Evolutionary conservation across 2,113 vertebrate species (phyloP), one percentile per base, ranked within the genome.

Genomic region (Cinclus cinclus): DNA sequence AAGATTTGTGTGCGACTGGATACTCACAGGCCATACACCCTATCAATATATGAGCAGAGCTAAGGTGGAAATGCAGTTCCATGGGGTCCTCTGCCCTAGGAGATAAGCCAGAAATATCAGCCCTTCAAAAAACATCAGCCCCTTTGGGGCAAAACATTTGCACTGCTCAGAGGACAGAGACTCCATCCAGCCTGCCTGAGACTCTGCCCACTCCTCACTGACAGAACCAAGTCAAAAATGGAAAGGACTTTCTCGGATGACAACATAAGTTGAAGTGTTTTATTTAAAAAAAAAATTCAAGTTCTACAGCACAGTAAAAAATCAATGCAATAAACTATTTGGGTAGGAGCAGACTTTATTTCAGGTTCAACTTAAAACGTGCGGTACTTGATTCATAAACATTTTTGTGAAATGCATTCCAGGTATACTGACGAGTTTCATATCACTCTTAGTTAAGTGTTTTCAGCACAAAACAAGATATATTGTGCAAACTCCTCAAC

Each of bases 1-100:
- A 6, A 27, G 80, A 59, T 63, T 33, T 70, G 37, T 25, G 31
- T 11, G 24, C 0, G 0, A 15, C 33, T 15, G 41, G 53, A 24
- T 33, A 33, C 60, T 47, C 16, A 9, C 53, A 67, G 37, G 35
- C 8, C 82, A 69, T 22, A 18, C 17, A 41, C 19, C 25, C 73
- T 76, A 79, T 53, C 65, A 30, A 2, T 8, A 37, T 0, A 9
- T 0, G 41, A 52, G 37, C 39, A 73, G 41, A 53, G n/a, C 69
- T 11, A 30, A 58, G 46, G 22, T 4, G 21, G 3, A 77, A 67
- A 67, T 6, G 37, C 67, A 50, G 59, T 3, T 60, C 22, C 3
- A 1, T 0, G 4, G 5, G n/a, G 42, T 70, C 33, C 41, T 64
- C 63, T 15, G 83, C 33, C 42, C 22, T 2, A 20, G 46, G 22